Evolutionary conservation across 2,113 vertebrate genomes (phyloP).

Genomic region (Oreotrochilus melanogaster): DNA sequence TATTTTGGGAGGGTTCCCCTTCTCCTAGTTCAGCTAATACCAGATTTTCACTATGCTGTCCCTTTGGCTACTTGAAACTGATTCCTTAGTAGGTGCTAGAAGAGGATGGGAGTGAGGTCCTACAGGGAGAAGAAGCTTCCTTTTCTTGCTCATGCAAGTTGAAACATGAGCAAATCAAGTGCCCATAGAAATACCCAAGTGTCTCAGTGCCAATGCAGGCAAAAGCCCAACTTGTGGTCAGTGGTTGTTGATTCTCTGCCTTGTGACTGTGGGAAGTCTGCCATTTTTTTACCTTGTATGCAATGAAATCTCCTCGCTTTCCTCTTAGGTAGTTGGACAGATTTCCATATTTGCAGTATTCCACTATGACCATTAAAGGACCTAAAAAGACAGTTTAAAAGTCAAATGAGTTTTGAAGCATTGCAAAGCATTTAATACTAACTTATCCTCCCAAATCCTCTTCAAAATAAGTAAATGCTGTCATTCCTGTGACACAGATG

Average conservation of each 20-base stretch:
- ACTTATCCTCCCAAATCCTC: not conserved
- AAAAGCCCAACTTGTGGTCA: not conserved
- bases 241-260: not conserved
- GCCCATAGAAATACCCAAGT: not conserved
- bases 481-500: not conserved
- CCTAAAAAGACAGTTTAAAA: conserved; percentile 74
- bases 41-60: not conserved
- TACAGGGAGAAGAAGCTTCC: not conserved
- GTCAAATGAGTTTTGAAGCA: conserved; percentile 12
- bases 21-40: not conserved
- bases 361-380: conserved; percentile 94
- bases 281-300: conserved; percentile 86
- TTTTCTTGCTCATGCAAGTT: not conserved
- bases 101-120: not conserved
- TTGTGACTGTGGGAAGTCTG: not conserved
- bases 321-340: conserved; percentile 90
- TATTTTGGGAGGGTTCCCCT: not conserved
- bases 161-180: not conserved
- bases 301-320: conserved; percentile 90
- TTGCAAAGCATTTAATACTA: not conserved
- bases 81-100: not conserved
- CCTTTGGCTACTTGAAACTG: not conserved
- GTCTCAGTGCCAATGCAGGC: not conserved
- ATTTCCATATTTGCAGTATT: conserved; percentile 95
- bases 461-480: not conserved